These are phyloP conservation scores for Himalopsyche phryganea DNA, from an alignment of 1,140 invertebrate species.

Conservation along the genomic window DNA sequence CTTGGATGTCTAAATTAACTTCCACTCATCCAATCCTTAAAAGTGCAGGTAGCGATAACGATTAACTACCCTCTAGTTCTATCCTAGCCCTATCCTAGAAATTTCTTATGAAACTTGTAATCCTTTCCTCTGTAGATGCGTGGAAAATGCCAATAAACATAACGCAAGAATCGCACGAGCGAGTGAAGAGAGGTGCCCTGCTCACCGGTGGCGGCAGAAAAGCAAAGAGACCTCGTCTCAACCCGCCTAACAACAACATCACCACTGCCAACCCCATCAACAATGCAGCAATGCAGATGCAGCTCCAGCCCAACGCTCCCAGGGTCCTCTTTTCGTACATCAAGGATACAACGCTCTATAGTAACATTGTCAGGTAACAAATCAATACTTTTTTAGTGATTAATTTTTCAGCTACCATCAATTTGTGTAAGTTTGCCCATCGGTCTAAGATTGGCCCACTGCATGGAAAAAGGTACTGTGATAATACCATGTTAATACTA, in stretches of 20 bases:
- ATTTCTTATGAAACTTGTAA: too few species aligned
- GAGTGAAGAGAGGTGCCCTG: conserved; percentile 63
- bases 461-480: too few species aligned
- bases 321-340: conserved; percentile 54
- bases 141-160: conserved; percentile 91
- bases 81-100: too few species aligned
- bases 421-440: too few species aligned
- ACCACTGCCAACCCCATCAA: background rate
- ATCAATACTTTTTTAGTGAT: background rate
- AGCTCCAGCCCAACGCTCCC: conserved; percentile 42
- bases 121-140: conserved; percentile 64
- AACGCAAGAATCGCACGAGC: conserved; percentile 79
- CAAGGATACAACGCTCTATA: conserved; percentile 17
- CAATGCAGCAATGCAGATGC: background rate
- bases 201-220: conserved; percentile 44
- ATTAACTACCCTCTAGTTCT: too few species aligned
- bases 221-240: conserved; percentile 51
- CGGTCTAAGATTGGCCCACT: too few species aligned
- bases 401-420: background rate
- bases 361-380: conserved; percentile 43
- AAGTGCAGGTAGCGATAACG: too few species aligned
- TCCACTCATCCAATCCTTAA: too few species aligned
- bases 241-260: conserved; percentile 35
- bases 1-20: too few species aligned
- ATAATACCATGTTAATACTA: too few species aligned